Evolutionary conservation across 2,113 vertebrate species (phyloP).

Genomic region (Cyanoramphus novaezelandiae): DNA sequence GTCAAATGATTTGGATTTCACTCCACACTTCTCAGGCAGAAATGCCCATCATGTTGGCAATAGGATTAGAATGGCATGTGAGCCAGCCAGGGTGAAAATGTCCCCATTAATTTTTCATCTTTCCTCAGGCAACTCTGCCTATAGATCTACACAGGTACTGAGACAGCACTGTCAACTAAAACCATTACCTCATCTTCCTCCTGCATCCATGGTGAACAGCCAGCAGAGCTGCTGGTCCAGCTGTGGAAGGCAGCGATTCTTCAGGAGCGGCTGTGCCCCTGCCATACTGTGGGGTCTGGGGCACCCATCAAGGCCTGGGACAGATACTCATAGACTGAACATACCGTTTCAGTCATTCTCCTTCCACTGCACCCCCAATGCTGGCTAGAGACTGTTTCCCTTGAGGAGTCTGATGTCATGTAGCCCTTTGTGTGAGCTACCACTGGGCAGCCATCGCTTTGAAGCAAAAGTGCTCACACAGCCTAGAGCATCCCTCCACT

Average conservation of each 20-base stretch:
- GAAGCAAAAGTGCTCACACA: neutral
- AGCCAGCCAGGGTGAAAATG: conserved; percentile 63
- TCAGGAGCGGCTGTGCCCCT: neutral
- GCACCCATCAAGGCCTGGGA: neutral
- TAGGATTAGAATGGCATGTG: conserved; percentile 64
- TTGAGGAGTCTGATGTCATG: neutral
- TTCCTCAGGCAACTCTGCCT: conserved; percentile 61
- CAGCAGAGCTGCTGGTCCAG: neutral
- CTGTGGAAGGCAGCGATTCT: neutral
- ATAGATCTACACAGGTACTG: conserved; percentile 60
- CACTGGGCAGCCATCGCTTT: neutral
- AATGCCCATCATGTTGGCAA: conserved; percentile 38
- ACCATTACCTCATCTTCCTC: neutral
- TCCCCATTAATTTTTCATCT: conserved; percentile 69
- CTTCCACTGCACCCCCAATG: neutral
- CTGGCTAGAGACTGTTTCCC: neutral
- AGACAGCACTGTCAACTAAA: conserved; percentile 22
- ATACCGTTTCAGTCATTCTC: neutral
- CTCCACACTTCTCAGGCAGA: neutral
- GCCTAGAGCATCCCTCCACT: neutral
- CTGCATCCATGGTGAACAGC: neutral
- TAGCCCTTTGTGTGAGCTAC: neutral
- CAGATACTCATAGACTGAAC: neutral
- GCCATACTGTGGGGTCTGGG: neutral
- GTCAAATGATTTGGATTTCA: neutral